Conservation (phyloP, 2,888 invertebrate species). For the Drosophila cracens region DNA sequence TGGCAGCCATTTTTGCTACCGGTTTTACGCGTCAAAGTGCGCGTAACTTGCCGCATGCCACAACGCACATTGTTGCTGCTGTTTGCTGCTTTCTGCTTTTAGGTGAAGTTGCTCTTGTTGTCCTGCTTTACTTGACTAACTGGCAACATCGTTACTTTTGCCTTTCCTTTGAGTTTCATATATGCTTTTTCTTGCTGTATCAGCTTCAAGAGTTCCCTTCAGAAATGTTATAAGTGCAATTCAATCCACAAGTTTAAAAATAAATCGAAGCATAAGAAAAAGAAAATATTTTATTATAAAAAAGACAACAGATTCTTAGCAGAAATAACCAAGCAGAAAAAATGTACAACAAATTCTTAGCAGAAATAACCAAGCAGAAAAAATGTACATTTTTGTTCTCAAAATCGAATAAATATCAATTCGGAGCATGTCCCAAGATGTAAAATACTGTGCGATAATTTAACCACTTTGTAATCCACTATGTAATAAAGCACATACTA, state of each 20-base stretch:
- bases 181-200: conserved; percentile 2
- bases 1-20: conserved; percentile 76
- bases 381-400: not conserved
- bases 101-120: conserved; percentile 21
- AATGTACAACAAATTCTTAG: not conserved
- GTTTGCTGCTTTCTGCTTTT: conserved; percentile 15
- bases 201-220: not conserved
- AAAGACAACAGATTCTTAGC: not conserved
- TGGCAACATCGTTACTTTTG: conserved; percentile 25
- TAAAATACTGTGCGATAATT: not conserved
- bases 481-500: too few species aligned
- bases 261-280: not conserved
- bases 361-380: not conserved
- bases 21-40: conserved; percentile 79
- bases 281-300: not conserved
- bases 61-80: conserved; percentile 49
- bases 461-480: not conserved
- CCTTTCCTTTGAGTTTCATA: conserved; percentile 31
- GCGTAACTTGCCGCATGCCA: conserved; percentile 76
- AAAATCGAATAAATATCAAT: not conserved
- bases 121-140: conserved; percentile 27
- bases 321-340: not conserved
- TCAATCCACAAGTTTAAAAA: not conserved
- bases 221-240: not conserved
- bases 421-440: not conserved